Base-by-base conservation (phyloP, 2,797 vertebrate species). In the Arrhamphus sclerolepis region DNA sequence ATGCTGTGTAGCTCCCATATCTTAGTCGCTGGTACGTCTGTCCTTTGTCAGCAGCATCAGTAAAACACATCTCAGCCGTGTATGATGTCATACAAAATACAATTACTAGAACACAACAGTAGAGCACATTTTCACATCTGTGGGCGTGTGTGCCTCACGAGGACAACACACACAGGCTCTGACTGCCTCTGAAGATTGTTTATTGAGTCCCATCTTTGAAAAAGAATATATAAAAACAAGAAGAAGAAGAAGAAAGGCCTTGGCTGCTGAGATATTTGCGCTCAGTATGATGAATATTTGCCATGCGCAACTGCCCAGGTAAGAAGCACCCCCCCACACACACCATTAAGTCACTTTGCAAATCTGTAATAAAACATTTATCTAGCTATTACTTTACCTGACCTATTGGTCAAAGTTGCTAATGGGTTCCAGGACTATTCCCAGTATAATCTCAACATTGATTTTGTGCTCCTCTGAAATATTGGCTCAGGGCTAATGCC, bases 301-400 rank as follows among this genome's bases (percentile, higher is more conserved):
- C 84, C 74, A 89, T 89, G 87, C 88, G 86, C 77, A 80, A 77
- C 88, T 89, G 84, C 84, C 72, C 85, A 89, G 88, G 89, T 87
- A 92, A 90, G 89, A 79, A 72, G 80, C 91, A 90, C 86, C 58
- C 86, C 89, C 91, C 92, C 90, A 83, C 46, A 86, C 89, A 14
- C 14, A 26, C 34, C 91, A 94, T 95, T 94, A 94, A 90, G 93
- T 87, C 91, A 83, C 88, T 93, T 93, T 93, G 92, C 91, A 93
- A 93, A 93, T 94, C 88, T 90, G 92, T 95, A 92, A 95, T 97
- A 93, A 96, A 98, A 95, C 95, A 97, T 97, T 97, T 94, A 96
- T 95, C 92, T 89, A 84, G 87, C 93, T 95, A 93, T 96, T 96
- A 93, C 92, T 96, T 96, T 95, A 92, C 92, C 90, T 94, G 94